Base-by-base conservation (phyloP, 2,113 vertebrate species). In the Shinisaurus crocodilurus region DNA sequence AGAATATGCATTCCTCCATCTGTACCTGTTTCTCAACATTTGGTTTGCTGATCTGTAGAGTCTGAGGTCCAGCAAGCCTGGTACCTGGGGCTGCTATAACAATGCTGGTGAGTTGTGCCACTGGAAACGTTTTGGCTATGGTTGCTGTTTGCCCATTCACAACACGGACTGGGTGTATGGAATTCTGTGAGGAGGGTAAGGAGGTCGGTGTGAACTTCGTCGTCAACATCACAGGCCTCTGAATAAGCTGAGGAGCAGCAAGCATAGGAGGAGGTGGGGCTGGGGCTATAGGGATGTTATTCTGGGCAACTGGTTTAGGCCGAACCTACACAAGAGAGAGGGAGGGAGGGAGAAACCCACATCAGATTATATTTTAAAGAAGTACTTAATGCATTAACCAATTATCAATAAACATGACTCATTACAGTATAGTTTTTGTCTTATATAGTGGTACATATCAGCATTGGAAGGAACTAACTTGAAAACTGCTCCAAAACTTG, bases 261-360 rank as follows among this genome's bases (percentile, higher is more conserved):
- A 99, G 98, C 99, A 99, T 99, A 75, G 99, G 98, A 77, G 99
- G 98, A 92, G 99, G 99, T 75, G 99, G 99, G 48, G 99, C 99
- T 79, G 99, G 99, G 90, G 99, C 99, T 75, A 99, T 99, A 95
- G 99, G 98, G 95, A 99, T 98, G 92, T 99, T 99, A 96, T 98
- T 98, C 96, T 99, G 98, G 79, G 97, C 96, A 95, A 98, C 97
- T 89, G 98, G 97, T 95, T 99, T 99, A 83, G 98, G 98, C 97
- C 99, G 98, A 95, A 99, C 99, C 99, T 99, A 96, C 2, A 84
- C 7, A 82, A 45, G 63, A 67, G 8, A 89, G 37, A 23, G 74
- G 77, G 70, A 84, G 87, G 67, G 57, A 67, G 5, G 45, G 16
- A 32, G 2, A 85, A 0, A 90, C 0, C 54, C 63, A 86, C 4